Evolutionary conservation across 2,797 vertebrate species (phyloP), one percentile per base, ranked within the genome.

Genomic region (Chelonia mydas): DNA sequence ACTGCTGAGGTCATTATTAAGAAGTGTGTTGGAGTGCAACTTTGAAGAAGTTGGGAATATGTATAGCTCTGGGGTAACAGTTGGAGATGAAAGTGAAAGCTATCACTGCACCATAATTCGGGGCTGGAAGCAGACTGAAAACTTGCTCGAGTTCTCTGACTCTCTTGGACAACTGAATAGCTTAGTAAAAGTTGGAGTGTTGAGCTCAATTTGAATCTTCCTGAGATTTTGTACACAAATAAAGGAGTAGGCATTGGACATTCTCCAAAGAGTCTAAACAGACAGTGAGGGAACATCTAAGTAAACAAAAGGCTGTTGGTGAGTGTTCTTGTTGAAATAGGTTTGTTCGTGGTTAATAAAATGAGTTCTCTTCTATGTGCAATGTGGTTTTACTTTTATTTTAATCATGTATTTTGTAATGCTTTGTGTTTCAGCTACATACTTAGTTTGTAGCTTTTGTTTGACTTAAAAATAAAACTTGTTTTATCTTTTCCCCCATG

Each of bases 161-260:
- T 96, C 79, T 89, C 80, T 79, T 83, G 72, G 83, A 84, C 76
- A 81, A 92, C 28, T n/a, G 90, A 94, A 95, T 94, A 54, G 83
- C 59, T 88, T 91, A 47, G 89, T 78, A 88, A 89, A 93, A 87
- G 50, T 50, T 21, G 83, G 76, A 81, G 88, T 6, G 57, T 82
- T 90, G 81, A 92, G 84, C 81, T 95, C n/a, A 90, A 94, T 93
- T 77, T 89, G 86, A 94, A 82, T 54, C 50, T 95, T 94, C 7
- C 4, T 92, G 65, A 80, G 84, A 84, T 86, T 93, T 81, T 13
- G 53, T 50, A 45, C 59, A 81, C 57, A 95, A 91, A 96, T 51
- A 95, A 81, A 83, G 51, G 85, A 2, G 81, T 15, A 27, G 45
- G 37, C 87, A 65, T 61, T 51, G 49, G 79, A 17, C 23, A 10